Percentiles rank a stretch among this genome's conserved stretches.
Evolutionary conservation across 1,140 invertebrate species (phyloP).

Genomic region (Euura lappo): DNA sequence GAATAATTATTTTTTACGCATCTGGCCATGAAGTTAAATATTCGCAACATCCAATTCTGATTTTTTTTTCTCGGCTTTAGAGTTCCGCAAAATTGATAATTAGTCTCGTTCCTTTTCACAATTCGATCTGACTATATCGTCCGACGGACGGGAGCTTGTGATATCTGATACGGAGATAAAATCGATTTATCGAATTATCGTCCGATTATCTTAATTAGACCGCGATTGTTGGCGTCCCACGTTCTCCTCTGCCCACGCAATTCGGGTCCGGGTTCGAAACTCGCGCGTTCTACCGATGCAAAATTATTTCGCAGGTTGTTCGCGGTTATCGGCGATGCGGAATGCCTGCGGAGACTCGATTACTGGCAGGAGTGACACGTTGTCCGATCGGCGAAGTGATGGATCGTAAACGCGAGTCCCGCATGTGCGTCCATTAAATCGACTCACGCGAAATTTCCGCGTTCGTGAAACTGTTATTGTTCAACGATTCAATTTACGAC

Average conservation of each 20-base stretch:
- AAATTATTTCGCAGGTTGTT: background rate
- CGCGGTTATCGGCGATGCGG: background rate
- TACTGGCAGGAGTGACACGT: background rate
- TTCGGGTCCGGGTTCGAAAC: constrained; percentile 1
- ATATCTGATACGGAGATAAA: background rate
- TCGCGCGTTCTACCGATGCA: background rate
- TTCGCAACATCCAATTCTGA: too few species aligned
- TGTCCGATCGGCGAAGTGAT: background rate
- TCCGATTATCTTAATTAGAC: constrained; percentile 3
- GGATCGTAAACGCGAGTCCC: background rate
- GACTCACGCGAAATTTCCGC: too few species aligned
- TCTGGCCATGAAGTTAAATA: background rate
- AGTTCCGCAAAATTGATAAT: too few species aligned
- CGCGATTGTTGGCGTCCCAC: background rate
- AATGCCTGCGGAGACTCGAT: background rate
- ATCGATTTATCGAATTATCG: background rate
- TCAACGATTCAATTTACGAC: too few species aligned
- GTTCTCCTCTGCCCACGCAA: background rate
- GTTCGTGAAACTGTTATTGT: too few species aligned
- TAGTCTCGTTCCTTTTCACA: too few species aligned
- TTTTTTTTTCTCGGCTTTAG: too few species aligned
- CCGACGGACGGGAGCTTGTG: background rate
- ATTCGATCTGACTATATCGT: background rate
- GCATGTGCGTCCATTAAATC: background rate
- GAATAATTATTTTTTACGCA: constrained; percentile 25